Evolutionary conservation across 2,113 vertebrate species (phyloP).

Genomic region (Elaphurus davidianus): DNA sequence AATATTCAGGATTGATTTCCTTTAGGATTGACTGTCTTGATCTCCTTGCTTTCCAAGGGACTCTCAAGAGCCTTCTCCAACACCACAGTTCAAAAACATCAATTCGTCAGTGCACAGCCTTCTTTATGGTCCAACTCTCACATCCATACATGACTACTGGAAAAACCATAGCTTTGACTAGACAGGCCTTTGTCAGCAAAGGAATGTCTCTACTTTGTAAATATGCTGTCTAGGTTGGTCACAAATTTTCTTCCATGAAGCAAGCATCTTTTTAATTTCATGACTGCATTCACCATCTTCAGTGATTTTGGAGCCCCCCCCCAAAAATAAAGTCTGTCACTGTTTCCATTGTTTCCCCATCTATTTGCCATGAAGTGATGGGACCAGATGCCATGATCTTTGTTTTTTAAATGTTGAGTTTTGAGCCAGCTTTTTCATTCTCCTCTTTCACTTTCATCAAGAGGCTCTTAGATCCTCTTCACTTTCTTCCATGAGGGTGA

Average conservation of each 20-base stretch:
- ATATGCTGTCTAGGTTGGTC: neutral
- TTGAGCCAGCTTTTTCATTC: neutral
- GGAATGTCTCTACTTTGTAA: neutral
- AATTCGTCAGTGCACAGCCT: fast-evolving
- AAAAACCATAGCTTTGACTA: neutral
- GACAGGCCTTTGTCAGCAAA: neutral
- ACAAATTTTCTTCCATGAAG: neutral
- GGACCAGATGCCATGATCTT: neutral
- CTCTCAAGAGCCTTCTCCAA: neutral
- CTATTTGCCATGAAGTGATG: neutral
- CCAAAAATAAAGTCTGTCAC: neutral
- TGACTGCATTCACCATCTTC: neutral
- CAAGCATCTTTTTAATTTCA: neutral
- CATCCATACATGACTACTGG: neutral
- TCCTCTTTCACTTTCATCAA: neutral
- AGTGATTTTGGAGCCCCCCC: neutral
- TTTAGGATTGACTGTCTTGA: neutral
- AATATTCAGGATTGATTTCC: neutral
- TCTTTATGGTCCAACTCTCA: neutral
- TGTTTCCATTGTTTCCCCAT: neutral
- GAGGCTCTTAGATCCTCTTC: neutral
- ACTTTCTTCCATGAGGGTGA: neutral
- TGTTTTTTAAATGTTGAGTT: no score
- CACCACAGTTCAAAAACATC: neutral
- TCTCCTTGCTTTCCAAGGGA: neutral